Evolutionary conservation across 2,797 vertebrate species (phyloP).

Genomic region (Euthynnus affinis): DNA sequence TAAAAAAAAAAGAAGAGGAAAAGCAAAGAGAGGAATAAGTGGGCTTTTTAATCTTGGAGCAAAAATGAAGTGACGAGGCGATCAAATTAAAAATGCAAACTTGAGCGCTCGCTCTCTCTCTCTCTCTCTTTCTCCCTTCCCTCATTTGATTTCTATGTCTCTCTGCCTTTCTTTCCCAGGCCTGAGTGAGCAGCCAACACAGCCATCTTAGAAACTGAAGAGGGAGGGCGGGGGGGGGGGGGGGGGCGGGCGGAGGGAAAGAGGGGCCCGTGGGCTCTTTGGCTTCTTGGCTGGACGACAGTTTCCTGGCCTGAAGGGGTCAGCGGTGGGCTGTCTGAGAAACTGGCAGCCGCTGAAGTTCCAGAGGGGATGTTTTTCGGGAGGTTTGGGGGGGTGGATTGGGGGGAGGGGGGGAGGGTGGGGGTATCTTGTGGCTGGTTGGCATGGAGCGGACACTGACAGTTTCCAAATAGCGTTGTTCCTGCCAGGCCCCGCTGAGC

Average conservation of each 20-base stretch:
- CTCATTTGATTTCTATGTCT: background rate
- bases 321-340: conserved; percentile 81
- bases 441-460: conserved; percentile 71
- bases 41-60: conserved; percentile 75
- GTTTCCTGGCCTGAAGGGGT: conserved; percentile 84
- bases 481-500: conserved; percentile 76
- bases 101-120: conserved; percentile 26
- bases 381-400: background rate
- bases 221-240: background rate
- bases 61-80: conserved; percentile 65
- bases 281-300: conserved; percentile 74
- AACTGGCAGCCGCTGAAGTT: conserved; percentile 76
- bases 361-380: conserved; percentile 75
- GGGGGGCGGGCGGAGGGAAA: background rate
- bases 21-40: conserved; percentile 62
- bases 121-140: conserved; percentile 3
- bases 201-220: conserved; percentile 53
- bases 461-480: conserved; percentile 68
- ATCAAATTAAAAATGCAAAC: conserved; percentile 74
- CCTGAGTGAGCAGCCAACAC: conserved; percentile 55
- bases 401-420: background rate
- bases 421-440: conserved; percentile 76
- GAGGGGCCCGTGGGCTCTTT: conserved; percentile 65
- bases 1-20: conserved; percentile 4
- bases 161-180: conserved; percentile 49